Conservation (phyloP, 2,113 vertebrate species). For the Cryptotis parvus region DNA sequence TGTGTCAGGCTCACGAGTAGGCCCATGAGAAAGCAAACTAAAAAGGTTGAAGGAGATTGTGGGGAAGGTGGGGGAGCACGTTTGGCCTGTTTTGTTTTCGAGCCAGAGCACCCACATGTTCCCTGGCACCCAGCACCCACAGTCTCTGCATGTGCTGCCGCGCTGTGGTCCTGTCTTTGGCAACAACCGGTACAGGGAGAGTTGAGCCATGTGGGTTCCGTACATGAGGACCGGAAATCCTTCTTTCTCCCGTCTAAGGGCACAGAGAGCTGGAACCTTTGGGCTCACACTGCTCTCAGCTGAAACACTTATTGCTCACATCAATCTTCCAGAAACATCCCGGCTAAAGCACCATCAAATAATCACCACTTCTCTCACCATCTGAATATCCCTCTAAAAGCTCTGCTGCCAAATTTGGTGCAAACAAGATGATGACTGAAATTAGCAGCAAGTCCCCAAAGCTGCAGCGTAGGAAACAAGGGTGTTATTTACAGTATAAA, state of each 20-base stretch:
- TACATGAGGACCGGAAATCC: neutral
- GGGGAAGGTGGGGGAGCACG: too few relatives aligned
- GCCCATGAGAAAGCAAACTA: too few relatives aligned
- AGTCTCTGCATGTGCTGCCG: too few relatives aligned
- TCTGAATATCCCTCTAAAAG: constrained; percentile 16
- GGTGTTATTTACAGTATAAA: constrained; percentile 71
- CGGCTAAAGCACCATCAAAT: constrained; percentile 4
- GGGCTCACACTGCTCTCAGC: neutral
- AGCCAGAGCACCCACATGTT: neutral
- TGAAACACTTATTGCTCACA: neutral
- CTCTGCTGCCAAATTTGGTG: constrained; percentile 9
- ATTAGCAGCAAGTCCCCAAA: constrained; percentile 51
- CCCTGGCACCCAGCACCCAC: neutral
- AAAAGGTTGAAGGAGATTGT: too few relatives aligned
- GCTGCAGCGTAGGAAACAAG: constrained; percentile 40
- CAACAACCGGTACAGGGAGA: too few relatives aligned
- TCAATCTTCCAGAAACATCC: neutral
- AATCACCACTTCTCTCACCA: neutral
- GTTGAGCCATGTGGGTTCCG: neutral
- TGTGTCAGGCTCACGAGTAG: too few relatives aligned
- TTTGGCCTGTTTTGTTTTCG: neutral
- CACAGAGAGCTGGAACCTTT: neutral
- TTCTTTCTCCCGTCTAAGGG: neutral
- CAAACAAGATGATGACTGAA: constrained; percentile 62
- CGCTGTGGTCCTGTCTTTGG: too few relatives aligned